phyloP scores from a whole-genome alignment of 2,888 invertebrate genomes.

The Panzeria rudis region DNA sequence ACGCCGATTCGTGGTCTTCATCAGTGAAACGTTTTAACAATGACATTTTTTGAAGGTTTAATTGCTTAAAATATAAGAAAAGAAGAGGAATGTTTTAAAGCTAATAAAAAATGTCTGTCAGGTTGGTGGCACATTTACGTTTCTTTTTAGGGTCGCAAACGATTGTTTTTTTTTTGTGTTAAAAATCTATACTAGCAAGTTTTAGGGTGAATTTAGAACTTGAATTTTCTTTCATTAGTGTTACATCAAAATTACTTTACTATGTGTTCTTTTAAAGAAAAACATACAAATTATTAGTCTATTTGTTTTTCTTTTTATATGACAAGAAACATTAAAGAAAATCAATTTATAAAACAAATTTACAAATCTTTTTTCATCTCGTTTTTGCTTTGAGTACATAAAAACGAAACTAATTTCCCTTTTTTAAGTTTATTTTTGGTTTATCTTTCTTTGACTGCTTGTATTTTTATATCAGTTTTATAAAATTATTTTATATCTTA shows the following conservation, averaged over 20 bases:
- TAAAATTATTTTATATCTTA: not conserved
- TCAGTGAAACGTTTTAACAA: constrained; percentile 89
- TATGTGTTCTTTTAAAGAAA: constrained; percentile 11
- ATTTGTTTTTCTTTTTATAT: constrained; percentile 10
- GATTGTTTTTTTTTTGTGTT: constrained; percentile 6
- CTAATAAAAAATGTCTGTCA: constrained; percentile 6
- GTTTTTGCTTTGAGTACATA: not conserved
- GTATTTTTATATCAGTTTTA: not conserved
- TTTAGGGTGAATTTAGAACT: constrained; percentile 25
- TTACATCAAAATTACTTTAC: constrained; percentile 39
- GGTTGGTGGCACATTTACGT: constrained; percentile 15
- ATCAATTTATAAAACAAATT: constrained; percentile 31
- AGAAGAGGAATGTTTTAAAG: not conserved
- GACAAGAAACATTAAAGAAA: constrained; percentile 23
- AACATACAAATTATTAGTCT: constrained; percentile 26
- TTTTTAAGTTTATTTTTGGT: not conserved
- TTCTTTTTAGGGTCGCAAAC: constrained; percentile 38
- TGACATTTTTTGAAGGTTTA: constrained; percentile 85
- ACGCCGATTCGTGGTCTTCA: constrained; percentile 93
- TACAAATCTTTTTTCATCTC: constrained; percentile 1
- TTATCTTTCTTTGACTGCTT: not conserved
- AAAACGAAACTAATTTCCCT: not conserved
- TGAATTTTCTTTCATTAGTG: constrained; percentile 25
- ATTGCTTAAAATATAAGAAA: not conserved
- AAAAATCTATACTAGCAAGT: constrained; percentile 61